phyloP scores from a whole-genome alignment of 1,140 invertebrate species.

The Drosophila lacertosa region DNA sequence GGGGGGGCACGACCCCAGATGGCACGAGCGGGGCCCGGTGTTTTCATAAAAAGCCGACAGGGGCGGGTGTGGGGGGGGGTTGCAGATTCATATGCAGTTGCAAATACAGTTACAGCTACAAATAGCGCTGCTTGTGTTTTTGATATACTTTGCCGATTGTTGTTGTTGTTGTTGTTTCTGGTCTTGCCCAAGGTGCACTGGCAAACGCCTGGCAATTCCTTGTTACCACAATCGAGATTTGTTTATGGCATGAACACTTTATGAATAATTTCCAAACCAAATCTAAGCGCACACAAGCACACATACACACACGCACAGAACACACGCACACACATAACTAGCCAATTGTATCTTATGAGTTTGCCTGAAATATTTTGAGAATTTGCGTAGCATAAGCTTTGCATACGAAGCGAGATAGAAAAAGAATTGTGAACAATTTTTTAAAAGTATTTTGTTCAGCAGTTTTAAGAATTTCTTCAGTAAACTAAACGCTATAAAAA shows the following conservation, averaged over 20 bases:
- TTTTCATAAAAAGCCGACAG: constrained; percentile 43
- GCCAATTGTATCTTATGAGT: neutral
- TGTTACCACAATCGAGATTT: constrained; percentile 30
- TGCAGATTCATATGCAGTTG: constrained; percentile 12
- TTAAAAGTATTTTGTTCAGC: neutral
- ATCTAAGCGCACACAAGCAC: neutral
- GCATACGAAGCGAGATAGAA: no score
- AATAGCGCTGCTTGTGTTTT: constrained; percentile 17
- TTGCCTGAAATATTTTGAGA: neutral
- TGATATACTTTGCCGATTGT: constrained; percentile 27
- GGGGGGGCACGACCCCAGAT: neutral
- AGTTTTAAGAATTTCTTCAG: no score
- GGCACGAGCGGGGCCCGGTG: constrained; percentile 10
- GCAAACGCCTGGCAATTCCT: constrained; percentile 15
- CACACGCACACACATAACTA: no score
- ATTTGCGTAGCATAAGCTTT: neutral
- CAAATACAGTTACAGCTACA: neutral
- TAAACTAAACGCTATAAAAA: no score
- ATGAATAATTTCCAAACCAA: constrained; percentile 27
- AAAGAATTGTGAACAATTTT: neutral
- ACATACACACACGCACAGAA: neutral
- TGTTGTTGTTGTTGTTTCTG: no score
- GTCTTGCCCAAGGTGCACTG: constrained; percentile 1
- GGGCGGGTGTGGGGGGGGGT: constrained; percentile 44
- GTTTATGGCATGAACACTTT: constrained; percentile 35